A percentile compares a stretch with the other conserved stretches of the same genome.
Conservation (phyloP, 2,113 vertebrate genomes). For the Semnornis frantzii region DNA sequence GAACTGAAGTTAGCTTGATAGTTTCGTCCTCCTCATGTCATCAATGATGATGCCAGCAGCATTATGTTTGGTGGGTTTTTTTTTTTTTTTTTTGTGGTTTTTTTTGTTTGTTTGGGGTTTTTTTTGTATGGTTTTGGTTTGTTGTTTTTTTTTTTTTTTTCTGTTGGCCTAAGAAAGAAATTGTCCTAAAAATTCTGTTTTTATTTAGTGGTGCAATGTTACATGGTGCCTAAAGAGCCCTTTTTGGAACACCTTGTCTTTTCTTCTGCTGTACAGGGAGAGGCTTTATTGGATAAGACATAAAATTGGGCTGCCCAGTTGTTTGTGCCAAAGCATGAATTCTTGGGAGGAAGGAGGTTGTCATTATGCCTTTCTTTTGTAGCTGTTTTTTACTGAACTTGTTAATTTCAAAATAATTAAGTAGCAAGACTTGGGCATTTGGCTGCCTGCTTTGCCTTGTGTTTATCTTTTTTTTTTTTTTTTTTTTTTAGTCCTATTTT, state of each 20-base stretch:
- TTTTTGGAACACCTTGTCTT: neutral
- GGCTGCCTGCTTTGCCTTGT: conserved; percentile 34
- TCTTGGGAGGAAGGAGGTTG: conserved; percentile 23
- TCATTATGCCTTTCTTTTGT: conserved; percentile 45
- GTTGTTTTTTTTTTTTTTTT: neutral
- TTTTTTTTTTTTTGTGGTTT: neutral
- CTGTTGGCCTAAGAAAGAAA: neutral
- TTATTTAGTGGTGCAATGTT: neutral
- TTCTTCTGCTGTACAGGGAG: neutral
- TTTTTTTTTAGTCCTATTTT: conserved; percentile 25
- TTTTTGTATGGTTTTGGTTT: no score
- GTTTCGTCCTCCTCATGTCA: neutral
- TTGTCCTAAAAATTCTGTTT: neutral
- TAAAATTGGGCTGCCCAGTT: conserved; percentile 16
- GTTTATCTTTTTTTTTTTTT: conserved; percentile 46
- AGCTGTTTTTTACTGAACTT: conserved; percentile 39
- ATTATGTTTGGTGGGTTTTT: neutral
- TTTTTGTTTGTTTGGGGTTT: neutral
- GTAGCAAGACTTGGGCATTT: conserved; percentile 38
- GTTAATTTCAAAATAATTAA: conserved; percentile 54
- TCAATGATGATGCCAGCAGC: neutral
- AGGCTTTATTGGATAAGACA: neutral
- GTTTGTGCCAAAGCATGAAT: conserved; percentile 36
- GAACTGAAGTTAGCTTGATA: neutral
- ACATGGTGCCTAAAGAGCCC: neutral